phyloP scores from a whole-genome alignment of 2,888 invertebrate species.

The Standfussiana lucernea region DNA sequence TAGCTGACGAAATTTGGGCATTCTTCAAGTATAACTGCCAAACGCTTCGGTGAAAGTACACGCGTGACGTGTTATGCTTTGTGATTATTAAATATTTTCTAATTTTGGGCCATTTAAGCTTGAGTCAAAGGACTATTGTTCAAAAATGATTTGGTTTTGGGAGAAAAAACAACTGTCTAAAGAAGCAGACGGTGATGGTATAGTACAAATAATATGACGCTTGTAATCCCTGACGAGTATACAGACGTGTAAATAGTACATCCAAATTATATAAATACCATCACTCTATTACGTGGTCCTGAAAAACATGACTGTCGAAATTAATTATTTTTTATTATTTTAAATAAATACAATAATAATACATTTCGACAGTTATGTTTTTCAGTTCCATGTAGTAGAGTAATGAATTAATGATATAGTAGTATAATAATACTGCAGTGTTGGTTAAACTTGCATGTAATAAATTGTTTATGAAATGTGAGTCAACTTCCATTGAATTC shows the following conservation, averaged over 20 bases:
- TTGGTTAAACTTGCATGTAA: constrained; percentile 15
- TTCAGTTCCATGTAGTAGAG: not conserved
- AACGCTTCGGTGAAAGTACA: not conserved
- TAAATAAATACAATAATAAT: too few relatives aligned
- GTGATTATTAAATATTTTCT: not conserved
- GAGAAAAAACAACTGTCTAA: not conserved
- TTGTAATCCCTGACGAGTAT: not conserved
- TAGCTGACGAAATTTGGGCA: not conserved
- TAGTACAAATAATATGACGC: not conserved
- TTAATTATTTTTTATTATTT: too few relatives aligned
- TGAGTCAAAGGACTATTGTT: not conserved
- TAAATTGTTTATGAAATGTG: constrained; percentile 17
- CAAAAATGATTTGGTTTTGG: not conserved
- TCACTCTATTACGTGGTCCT: too few relatives aligned
- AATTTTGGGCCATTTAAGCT: not conserved
- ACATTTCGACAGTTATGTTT: not conserved
- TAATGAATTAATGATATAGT: not conserved
- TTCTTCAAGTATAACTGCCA: not conserved
- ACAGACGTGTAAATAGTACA: too few relatives aligned
- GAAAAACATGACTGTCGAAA: too few relatives aligned
- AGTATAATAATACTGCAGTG: not conserved
- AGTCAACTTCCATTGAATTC: constrained; percentile 30
- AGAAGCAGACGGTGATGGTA: not conserved
- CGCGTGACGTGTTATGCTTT: not conserved
- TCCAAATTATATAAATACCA: too few relatives aligned